phyloP scores from a whole-genome alignment of 2,888 invertebrate species.

The Dicycla oo region DNA sequence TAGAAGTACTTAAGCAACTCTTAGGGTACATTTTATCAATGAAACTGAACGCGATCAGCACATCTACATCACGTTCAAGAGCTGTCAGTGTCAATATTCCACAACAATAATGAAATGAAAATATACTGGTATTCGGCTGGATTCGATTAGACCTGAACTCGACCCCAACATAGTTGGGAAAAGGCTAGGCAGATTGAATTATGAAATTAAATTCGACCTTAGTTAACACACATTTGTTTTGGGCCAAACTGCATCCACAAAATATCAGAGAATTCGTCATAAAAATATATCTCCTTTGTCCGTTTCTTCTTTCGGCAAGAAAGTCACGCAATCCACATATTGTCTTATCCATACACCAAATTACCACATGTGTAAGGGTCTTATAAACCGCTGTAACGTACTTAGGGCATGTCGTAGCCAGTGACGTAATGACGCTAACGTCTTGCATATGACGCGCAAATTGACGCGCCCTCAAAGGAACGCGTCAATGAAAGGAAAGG shows the following conservation, averaged over 20 bases:
- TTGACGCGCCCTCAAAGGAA: conserved; percentile 50
- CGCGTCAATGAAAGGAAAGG: conserved; percentile 13
- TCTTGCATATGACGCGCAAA: conserved; percentile 56
- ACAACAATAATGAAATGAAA: background rate
- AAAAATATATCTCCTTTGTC: background rate
- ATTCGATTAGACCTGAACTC: background rate
- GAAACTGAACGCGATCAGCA: no score
- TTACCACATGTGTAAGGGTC: background rate
- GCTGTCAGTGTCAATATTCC: background rate
- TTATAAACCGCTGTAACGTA: conserved; percentile 51
- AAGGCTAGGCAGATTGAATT: background rate
- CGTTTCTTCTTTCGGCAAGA: background rate
- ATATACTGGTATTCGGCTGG: background rate
- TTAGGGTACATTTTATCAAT: background rate
- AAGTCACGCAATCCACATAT: background rate
- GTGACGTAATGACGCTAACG: conserved; percentile 44
- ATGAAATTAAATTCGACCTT: background rate
- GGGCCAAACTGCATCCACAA: background rate
- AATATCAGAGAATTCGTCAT: background rate
- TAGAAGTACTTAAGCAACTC: background rate
- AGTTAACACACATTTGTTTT: background rate
- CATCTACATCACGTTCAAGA: no score
- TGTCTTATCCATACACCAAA: conserved; percentile 27
- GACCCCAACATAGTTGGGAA: background rate
- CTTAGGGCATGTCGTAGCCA: conserved; percentile 39